Conservation (phyloP, 2,113 vertebrate species). For the Labeo rohita region DNA sequence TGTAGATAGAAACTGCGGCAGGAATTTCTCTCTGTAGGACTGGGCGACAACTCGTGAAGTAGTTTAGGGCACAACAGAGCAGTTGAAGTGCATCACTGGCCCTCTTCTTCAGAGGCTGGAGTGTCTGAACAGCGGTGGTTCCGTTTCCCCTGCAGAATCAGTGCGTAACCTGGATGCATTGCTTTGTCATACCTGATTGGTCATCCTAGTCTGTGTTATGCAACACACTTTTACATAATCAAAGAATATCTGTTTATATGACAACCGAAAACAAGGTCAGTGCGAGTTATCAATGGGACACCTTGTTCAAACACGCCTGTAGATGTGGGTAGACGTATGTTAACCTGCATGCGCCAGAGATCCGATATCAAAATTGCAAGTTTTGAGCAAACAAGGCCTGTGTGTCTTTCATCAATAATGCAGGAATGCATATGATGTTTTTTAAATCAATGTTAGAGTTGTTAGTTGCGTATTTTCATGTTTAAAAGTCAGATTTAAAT, state of each 20-base stretch:
- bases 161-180: neutral
- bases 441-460: neutral
- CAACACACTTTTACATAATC: conserved; percentile 36
- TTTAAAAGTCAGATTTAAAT: conserved; percentile 1
- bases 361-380: neutral
- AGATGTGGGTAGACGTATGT: neutral
- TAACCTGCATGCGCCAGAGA: neutral
- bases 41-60: neutral
- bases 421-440: neutral
- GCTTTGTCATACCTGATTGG: conserved; percentile 31
- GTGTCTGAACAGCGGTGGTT: neutral
- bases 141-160: neutral
- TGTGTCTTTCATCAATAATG: neutral
- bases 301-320: neutral
- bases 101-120: conserved; percentile 7
- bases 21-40: neutral
- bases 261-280: conserved; percentile 36
- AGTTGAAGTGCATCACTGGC: neutral
- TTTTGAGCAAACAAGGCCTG: neutral
- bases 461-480: neutral
- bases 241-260: conserved; percentile 36
- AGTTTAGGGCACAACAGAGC: conserved; percentile 8
- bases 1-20: neutral
- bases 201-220: conserved; percentile 15
- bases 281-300: conserved; percentile 1